Evolutionary conservation across 1,140 invertebrate genomes (phyloP).

Genomic region (Plutomurus gul): DNA sequence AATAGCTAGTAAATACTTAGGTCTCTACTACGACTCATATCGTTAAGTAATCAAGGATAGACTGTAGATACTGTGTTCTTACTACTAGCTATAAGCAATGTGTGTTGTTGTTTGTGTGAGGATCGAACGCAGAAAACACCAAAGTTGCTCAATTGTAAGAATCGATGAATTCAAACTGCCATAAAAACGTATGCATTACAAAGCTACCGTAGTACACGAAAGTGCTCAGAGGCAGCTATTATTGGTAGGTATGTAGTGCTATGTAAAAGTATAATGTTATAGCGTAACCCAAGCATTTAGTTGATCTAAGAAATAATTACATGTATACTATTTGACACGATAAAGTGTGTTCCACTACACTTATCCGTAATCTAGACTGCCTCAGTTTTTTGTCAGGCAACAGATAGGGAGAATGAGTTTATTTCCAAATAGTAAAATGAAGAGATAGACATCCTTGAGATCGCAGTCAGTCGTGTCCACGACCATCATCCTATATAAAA

Average conservation of each 20-base stretch:
- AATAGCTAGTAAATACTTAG: neutral
- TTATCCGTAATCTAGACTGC: conserved; percentile 24
- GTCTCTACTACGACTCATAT: neutral
- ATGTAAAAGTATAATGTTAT: neutral
- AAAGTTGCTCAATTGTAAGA: conserved; percentile 37
- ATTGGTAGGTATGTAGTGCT: conserved; percentile 9
- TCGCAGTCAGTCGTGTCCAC: neutral
- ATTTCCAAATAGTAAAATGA: conserved; percentile 18
- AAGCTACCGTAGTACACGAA: neutral
- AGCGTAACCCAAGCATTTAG: conserved; percentile 25
- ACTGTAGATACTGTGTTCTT: neutral
- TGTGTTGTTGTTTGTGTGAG: neutral
- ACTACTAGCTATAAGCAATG: neutral
- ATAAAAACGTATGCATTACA: conserved; percentile 22
- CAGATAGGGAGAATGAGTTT: neutral
- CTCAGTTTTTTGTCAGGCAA: conserved; percentile 17
- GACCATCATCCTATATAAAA: neutral
- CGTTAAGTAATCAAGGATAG: no score
- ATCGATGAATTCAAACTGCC: conserved; percentile 34
- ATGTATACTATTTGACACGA: conserved; percentile 20
- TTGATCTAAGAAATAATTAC: conserved; percentile 20
- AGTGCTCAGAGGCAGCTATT: neutral
- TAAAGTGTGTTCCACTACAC: neutral
- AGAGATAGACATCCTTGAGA: conserved; percentile 24
- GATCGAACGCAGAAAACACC: neutral